Base-by-base conservation (phyloP, 2,888 invertebrate genomes). In the Agonopterix subpropinquella region DNA sequence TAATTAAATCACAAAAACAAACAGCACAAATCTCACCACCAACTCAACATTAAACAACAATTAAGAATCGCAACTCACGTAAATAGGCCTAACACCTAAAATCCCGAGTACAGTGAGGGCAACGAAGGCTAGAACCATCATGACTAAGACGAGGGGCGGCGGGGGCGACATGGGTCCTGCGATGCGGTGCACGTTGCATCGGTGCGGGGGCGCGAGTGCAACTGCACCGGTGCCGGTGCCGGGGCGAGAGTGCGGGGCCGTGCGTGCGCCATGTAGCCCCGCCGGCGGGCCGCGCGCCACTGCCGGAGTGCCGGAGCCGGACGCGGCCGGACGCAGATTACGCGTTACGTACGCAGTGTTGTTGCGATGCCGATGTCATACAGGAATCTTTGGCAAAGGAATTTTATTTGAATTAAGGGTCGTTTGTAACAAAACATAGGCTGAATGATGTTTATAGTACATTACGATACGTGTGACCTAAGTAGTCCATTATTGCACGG, bases 121-220 rank as follows among this genome's bases (percentile, higher is more conserved):
- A 57, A 73, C 54, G 54, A 74, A 64, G 62, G 70, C 64, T 60
- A 73, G 70, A 67, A 74, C 61, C 80, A 83, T 82, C 63, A 62
- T 67, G 61, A 65, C 57, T 54, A 70, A 56, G 58, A 74, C 51
- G 54, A 70, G 55, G 52, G 62, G 59, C 50, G 55, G 64, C 58
- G 61, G 64, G 57, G 64, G 62, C 66, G 62, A 61, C 79, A 78
- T 77, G 63, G 56, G 51, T 52, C 57, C 51, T 53, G 62, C 46
- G 50, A 10, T n/a, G 39, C 11, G 42, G 42, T 9, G 39, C 39
- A 9, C n/a, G 10, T 39, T n/a, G n/a, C 39, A 39, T 39, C 39
- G 28, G 7, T 28, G 28, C 28, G 28, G 5, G 28, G 28, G 28
- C 1, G 28, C 28, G 28, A 28, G 28, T 28, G 28, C 28, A 28